Base-by-base conservation (phyloP, 2,113 vertebrate species). In the Pomatostomus ruficeps region DNA sequence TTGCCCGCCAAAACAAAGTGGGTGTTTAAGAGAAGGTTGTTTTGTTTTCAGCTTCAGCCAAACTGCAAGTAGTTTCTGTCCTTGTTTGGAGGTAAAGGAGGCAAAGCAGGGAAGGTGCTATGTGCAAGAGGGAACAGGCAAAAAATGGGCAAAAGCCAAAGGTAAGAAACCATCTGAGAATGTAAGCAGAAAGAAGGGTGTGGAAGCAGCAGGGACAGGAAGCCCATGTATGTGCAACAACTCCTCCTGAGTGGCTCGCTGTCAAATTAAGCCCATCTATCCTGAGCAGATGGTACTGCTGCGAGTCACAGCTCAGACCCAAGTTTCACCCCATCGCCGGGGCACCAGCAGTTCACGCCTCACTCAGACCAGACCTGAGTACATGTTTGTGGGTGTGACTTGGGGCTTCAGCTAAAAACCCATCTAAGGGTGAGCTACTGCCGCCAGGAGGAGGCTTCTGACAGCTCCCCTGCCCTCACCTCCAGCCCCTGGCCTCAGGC, bases 261-360 rank as follows among this genome's bases (percentile, higher is more conserved):
- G 10, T 75, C n/a, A 52, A 72, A 81, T 23, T 12, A 22, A 55
- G 25, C 16, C 33, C 36, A n/a, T 23, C 13, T 29, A 38, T 43
- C 23, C 48, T 14, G 20, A 42, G 67, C 68, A 85, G 46, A 36
- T 28, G 0, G 0, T 14, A 11, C 13, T 18, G 13, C 55, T 75
- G 10, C 6, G 9, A 85, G 51, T 55, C 73, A 57, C 36, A 26
- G 52, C n/a, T 87, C 5, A n/a, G 14, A 72, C 9, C 15, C 0
- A 3, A 2, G 2, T 59, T 65, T 45, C 0, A 0, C 26, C 48
- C 43, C 49, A 52, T 15, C 0, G 0, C 22, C n/a, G 24, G 12
- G 4, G 40, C 2, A 10, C 23, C 62, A 84, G 48, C 5, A 1
- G 51, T 24, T 85, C 82, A 70, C 8, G 6, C 12, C 11, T 49